Evolutionary conservation across 2,113 vertebrate genomes (phyloP), one percentile per base, ranked within the genome.

Genomic region (Montifringilla adamsi): DNA sequence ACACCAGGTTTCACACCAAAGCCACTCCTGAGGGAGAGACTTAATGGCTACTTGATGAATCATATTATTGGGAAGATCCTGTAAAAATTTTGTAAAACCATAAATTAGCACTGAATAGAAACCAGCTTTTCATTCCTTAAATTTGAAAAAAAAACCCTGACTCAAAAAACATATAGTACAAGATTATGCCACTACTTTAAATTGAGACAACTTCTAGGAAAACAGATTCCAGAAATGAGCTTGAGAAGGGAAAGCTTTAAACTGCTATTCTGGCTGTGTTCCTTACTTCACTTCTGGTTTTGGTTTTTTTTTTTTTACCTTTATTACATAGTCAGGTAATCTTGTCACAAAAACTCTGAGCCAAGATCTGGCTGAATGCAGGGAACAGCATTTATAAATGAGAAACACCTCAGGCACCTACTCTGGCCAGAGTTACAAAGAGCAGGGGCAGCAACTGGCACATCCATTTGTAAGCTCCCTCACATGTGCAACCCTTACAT

Each of bases 1-100:
- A 64, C 99, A 99, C 99, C 99, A 99, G 24, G 99, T 99, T 96
- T 99, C 99, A 93, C 99, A 99, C 99, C 99, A 99, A 50, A 99
- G 97, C 99, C 99, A 99, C 80, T 99, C 99, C 95, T 99, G 99
- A 91, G 99, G 99, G 37, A 99, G 98, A 87, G 99, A 99, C 98
- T 99, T 99, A 88, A 99, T 99, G 79, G 98, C 98, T 81, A 99
- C 99, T 97, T 99, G 99, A 97, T 99, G 99, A 97, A 99, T 99
- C 99, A 99, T 99, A 94, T 99, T 99, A 95, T 99, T 99, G 56
- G 99, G 99, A 87, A 99, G 99, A 95, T 99, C 99, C 99, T 99
- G 87, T 37, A 80, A 12, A 72, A 53, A 72, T 59, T n/a, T 90
- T 69, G 60, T 58, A 63, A 93, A 53, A 67, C 8, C 41, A 27